Evolutionary conservation across 2,113 vertebrate species (phyloP), one percentile per base, ranked within the genome.

Genomic region (Larimichthys polyactis): DNA sequence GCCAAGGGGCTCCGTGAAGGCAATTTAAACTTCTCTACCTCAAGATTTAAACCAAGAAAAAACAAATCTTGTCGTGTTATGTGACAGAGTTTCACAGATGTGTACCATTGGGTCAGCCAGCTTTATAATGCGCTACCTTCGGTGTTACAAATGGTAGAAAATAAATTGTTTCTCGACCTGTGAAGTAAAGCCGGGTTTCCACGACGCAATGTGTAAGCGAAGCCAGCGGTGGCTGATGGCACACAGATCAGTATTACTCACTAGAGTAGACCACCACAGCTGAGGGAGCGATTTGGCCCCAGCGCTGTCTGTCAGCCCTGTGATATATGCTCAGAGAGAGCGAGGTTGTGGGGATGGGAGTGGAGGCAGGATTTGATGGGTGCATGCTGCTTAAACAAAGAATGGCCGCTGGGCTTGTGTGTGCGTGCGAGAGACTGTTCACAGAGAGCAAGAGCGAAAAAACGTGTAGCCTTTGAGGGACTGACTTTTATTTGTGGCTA

Each of bases 311-410:
- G 88, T 92, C 91, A 92, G 63, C 60, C 76, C 78, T 86, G 91
- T 88, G 87, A 92, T 90, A 79, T 71, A 84, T 57, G 16, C 75
- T 79, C 64, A 32, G 36, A 40, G 20, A 88, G 76, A 83, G 58
- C 62, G 87, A 64, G 76, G 81, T 36, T 71, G 78, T 49, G 9
- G 58, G 24, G 75, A 81, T 74, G 55, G 54, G 71, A 75, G 72
- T 70, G 71, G 71, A 78, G 81, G 78, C 54, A 76, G 79, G 81
- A 87, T 87, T 84, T 93, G 93, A 93, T 87, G 92, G 89, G 82
- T 86, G 89, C 92, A 91, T 87, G 89, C 89, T 91, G 89, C 89
- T 91, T 81, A 84, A 86, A 92, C 88, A 88, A 83, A 43, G 52
- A 78, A 90, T 87, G 86, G 87, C 93, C 60, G 67, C 89, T 67